Conservation (phyloP, 2,797 vertebrate species). For the Mormyrus proboscirostris region DNA sequence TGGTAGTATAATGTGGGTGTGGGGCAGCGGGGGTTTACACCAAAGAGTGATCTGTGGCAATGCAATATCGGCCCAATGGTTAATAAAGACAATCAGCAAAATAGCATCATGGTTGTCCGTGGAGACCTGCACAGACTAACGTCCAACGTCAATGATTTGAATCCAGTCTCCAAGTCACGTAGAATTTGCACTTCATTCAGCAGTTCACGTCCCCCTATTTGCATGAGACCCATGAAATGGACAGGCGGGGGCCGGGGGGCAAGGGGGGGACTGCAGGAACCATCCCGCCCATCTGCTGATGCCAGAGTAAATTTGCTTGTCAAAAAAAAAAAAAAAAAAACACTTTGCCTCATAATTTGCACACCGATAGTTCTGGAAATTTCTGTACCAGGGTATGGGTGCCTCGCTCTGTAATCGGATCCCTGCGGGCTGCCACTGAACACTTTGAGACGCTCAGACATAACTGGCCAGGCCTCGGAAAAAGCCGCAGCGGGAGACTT, state of each 20-base stretch:
- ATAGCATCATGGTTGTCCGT: neutral
- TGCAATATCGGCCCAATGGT: neutral
- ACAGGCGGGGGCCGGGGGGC: neutral
- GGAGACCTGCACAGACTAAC: neutral
- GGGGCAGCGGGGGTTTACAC: neutral
- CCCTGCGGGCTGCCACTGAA: neutral
- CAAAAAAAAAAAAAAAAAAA: neutral
- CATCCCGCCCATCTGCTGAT: neutral
- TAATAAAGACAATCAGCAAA: neutral
- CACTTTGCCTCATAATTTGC: neutral
- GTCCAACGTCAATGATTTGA: neutral
- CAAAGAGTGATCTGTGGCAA: conserved; percentile 2
- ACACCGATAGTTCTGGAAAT: neutral
- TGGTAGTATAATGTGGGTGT: neutral
- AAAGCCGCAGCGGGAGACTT: neutral
- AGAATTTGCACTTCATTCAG: neutral
- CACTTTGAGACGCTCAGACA: neutral
- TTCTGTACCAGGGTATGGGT: neutral
- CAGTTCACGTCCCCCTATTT: neutral
- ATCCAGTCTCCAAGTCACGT: neutral
- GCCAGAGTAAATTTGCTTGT: neutral
- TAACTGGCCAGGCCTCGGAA: neutral
- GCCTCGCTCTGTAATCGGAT: neutral
- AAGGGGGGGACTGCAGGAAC: neutral
- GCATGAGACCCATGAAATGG: neutral